These are phyloP conservation scores for Myotis planiceps DNA, from an alignment of 2,797 vertebrate genomes.

Conservation along the genomic window DNA sequence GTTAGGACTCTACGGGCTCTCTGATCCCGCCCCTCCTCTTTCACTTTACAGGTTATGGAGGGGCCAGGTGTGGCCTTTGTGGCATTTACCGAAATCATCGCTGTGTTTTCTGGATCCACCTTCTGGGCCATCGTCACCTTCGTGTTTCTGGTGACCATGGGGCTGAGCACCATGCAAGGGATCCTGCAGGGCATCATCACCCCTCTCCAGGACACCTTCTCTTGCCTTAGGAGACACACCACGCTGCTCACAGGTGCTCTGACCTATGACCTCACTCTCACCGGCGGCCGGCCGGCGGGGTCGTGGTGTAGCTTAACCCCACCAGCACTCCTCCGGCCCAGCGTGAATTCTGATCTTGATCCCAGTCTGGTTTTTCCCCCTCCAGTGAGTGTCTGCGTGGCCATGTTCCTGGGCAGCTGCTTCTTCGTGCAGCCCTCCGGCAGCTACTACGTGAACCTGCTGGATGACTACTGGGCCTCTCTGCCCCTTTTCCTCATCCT, in stretches of 20 bases:
- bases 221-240: conserved; percentile 85
- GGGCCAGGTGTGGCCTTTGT: conserved; percentile 92
- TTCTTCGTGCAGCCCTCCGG: conserved; percentile 91
- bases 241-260: conserved; percentile 87
- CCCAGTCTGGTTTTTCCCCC: neutral
- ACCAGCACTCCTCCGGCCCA: neutral
- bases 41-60: conserved; percentile 86
- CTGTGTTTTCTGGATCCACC: conserved; percentile 88
- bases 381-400: conserved; percentile 86
- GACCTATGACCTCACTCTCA: neutral
- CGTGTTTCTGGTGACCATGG: conserved; percentile 92
- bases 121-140: conserved; percentile 93
- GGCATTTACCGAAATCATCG: conserved; percentile 90
- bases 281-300: no score
- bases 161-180: conserved; percentile 93
- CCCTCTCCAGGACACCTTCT: conserved; percentile 90
- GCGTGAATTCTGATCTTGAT: neutral
- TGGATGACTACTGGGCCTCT: conserved; percentile 93
- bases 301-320: neutral
- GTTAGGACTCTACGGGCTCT: neutral
- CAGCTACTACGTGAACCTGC: conserved; percentile 93
- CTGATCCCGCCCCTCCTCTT: neutral
- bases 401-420: conserved; percentile 90
- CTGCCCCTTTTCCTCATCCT: conserved; percentile 92
- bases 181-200: conserved; percentile 92